Evolutionary conservation across 2,113 vertebrate species (phyloP).

Genomic region (Erythrolamprus reginae): DNA sequence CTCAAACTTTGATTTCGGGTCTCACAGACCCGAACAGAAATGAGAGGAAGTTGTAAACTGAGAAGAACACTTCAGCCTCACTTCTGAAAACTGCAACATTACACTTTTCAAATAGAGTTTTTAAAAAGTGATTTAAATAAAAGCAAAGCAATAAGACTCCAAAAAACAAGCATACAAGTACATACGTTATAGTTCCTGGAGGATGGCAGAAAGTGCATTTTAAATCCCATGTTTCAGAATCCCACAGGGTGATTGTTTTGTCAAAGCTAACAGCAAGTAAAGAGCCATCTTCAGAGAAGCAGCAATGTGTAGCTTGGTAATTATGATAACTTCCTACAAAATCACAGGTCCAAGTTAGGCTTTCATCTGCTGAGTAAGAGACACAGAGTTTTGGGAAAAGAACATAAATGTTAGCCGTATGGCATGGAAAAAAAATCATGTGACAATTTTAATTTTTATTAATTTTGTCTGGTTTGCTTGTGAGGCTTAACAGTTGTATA

Average conservation of each 20-base stretch:
- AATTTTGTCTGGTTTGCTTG: neutral
- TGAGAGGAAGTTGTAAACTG: neutral
- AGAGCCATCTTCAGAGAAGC: conserved; percentile 92
- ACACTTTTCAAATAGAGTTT: neutral
- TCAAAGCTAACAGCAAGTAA: conserved; percentile 87
- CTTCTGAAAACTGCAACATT: neutral
- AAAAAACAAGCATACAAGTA: neutral
- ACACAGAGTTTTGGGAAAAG: neutral
- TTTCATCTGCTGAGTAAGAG: conserved; percentile 62
- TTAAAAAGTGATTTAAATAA: neutral
- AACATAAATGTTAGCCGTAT: neutral
- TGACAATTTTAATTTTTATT: neutral
- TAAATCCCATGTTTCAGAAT: conserved; percentile 84
- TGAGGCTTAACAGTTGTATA: neutral
- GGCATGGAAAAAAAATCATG: neutral
- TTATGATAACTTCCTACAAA: conserved; percentile 89
- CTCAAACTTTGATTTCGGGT: too few species aligned
- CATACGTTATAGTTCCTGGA: conserved; percentile 84
- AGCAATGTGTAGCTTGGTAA: conserved; percentile 80
- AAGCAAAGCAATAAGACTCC: neutral
- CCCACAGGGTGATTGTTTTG: conserved; percentile 89
- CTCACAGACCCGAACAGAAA: too few species aligned
- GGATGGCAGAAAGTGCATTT: conserved; percentile 89
- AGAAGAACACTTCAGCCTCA: neutral
- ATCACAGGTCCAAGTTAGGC: conserved; percentile 88